Conservation (phyloP, 2,797 vertebrate species). For the Acipenser transmontanus region DNA sequence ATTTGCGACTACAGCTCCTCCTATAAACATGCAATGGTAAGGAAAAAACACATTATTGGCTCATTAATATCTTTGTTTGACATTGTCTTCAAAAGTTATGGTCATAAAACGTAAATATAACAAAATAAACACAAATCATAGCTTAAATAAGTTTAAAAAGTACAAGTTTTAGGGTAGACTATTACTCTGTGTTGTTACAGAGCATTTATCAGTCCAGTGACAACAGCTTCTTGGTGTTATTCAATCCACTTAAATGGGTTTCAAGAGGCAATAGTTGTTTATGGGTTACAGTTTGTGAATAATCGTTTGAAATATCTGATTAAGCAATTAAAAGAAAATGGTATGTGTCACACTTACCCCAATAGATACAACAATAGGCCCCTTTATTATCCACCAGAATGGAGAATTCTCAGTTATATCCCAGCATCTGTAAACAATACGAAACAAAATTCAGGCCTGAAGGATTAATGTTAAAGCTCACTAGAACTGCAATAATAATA, state of each 20-base stretch:
- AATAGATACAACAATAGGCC: constrained; percentile 82
- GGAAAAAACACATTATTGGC: too few relatives aligned
- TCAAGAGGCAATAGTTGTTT: too few relatives aligned
- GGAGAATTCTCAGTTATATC: constrained; percentile 77
- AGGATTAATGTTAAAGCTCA: too few relatives aligned
- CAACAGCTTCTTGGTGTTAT: too few relatives aligned
- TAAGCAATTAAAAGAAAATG: neutral
- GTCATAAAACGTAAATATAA: constrained; percentile 7
- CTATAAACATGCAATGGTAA: neutral
- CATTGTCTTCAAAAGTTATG: neutral
- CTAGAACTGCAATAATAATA: too few relatives aligned
- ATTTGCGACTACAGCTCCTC: neutral
- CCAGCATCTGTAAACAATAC: constrained; percentile 71
- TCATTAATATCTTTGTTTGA: too few relatives aligned
- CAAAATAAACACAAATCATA: neutral
- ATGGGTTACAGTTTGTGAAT: too few relatives aligned
- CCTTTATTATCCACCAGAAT: constrained; percentile 95
- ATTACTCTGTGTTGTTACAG: too few relatives aligned
- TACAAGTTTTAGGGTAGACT: too few relatives aligned
- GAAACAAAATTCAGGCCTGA: neutral
- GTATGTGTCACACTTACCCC: constrained; percentile 57
- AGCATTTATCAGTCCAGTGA: too few relatives aligned
- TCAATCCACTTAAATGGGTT: neutral
- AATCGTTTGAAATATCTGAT: neutral
- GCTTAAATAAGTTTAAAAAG: neutral